Percentiles rank a stretch among this genome's conserved stretches.
Conservation (phyloP, 2,888 invertebrate genomes). For the Pristionchus maxplancki region DNA sequence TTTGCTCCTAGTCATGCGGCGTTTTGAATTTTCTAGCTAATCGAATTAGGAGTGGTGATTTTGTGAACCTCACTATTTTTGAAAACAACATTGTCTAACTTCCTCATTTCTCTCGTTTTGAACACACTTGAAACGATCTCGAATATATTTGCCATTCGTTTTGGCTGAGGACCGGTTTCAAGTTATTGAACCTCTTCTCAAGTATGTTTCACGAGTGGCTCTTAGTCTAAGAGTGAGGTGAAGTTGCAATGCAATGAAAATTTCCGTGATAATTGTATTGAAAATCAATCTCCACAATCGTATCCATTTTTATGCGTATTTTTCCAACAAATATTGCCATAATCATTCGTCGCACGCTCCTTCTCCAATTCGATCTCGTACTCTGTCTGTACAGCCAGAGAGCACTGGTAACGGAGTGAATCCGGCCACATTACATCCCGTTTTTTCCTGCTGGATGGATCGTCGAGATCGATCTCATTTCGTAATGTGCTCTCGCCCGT, state of each 20-base stretch:
- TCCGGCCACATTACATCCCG: not conserved
- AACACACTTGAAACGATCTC: not conserved
- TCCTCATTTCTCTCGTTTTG: not conserved
- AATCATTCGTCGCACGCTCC: too few relatives aligned
- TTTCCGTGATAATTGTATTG: too few relatives aligned
- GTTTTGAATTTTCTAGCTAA: constrained; percentile 16
- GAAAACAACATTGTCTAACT: not conserved
- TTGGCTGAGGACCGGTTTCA: not conserved
- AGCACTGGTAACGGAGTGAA: not conserved
- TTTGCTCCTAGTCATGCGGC: not conserved
- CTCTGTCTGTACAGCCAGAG: not conserved
- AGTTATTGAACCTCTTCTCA: not conserved
- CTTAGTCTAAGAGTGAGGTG: not conserved
- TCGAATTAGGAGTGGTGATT: not conserved
- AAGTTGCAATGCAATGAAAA: too few relatives aligned
- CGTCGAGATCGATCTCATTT: too few relatives aligned
- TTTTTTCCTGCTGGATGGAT: not conserved
- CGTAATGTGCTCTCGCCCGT: too few relatives aligned
- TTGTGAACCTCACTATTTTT: not conserved
- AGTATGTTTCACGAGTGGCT: not conserved
- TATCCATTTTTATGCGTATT: too few relatives aligned
- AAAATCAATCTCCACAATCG: too few relatives aligned
- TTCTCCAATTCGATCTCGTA: not conserved
- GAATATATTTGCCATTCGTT: not conserved
- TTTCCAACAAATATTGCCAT: not conserved